phyloP scores from a whole-genome alignment of 1,140 invertebrate genomes.

The Penaeus vannamei region DNA sequence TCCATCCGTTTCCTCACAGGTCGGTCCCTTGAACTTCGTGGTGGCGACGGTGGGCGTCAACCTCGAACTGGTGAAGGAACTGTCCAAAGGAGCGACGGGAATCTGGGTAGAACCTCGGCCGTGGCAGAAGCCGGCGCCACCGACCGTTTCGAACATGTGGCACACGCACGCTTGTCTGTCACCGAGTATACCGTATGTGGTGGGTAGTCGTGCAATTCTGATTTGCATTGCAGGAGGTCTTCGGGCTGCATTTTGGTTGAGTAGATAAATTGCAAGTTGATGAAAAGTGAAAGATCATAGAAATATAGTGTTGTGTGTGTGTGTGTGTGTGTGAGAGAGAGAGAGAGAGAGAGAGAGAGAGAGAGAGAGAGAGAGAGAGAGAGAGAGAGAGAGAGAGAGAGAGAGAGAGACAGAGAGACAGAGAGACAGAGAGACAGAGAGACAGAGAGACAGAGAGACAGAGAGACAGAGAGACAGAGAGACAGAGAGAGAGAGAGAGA shows the following conservation, averaged over 20 bases:
- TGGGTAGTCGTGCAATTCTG: constrained; percentile 8
- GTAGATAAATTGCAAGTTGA: not conserved
- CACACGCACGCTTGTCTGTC: constrained; percentile 32
- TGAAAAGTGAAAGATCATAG: not conserved
- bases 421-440: too few relatives aligned
- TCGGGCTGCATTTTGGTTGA: not conserved
- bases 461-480: too few relatives aligned
- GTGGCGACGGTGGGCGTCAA: constrained; percentile 21
- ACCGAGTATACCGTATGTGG: constrained; percentile 9
- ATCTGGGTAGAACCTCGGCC: constrained; percentile 17
- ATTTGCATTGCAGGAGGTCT: not conserved
- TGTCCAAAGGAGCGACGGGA: not conserved
- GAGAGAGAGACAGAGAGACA: too few relatives aligned
- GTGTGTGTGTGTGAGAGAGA: not conserved
- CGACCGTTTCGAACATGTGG: constrained; percentile 4
- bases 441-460: too few relatives aligned
- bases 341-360: too few relatives aligned
- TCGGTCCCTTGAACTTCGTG: not conserved
- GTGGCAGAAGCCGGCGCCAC: not conserved
- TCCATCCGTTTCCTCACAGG: too few relatives aligned
- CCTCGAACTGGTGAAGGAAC: not conserved
- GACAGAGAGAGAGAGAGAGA: too few relatives aligned
- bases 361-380: too few relatives aligned
- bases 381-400: too few relatives aligned
- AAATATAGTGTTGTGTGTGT: not conserved